phyloP scores from a whole-genome alignment of 53 echinoderm and acorn worm genomes.

The Mesocentrotus franciscanus region DNA sequence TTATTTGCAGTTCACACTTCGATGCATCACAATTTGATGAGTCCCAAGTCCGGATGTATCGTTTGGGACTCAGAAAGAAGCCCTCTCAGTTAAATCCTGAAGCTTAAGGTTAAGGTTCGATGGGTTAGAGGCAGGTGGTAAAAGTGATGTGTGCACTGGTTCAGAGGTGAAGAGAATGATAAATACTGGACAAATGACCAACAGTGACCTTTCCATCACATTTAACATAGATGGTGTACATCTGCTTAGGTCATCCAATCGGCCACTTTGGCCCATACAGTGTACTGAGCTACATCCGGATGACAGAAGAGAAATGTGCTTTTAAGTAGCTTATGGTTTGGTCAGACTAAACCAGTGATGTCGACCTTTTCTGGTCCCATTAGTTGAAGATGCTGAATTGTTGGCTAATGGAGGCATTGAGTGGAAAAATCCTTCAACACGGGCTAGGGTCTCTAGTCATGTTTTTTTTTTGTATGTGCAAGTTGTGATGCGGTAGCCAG shows the following conservation, averaged over 20 bases:
- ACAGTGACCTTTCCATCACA: background rate
- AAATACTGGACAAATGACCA: too few relatives aligned
- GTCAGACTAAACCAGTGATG: background rate
- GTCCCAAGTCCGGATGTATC: too few relatives aligned
- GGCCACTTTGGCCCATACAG: conserved; percentile 4
- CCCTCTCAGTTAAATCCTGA: too few relatives aligned
- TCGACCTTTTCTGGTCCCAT: background rate
- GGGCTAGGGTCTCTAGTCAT: background rate
- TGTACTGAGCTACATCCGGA: background rate
- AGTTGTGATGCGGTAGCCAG: background rate
- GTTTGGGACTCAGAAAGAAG: too few relatives aligned
- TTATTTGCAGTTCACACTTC: too few relatives aligned
- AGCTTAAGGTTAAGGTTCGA: too few relatives aligned
- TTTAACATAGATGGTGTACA: background rate
- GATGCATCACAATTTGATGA: too few relatives aligned
- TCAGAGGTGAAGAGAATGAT: too few relatives aligned
- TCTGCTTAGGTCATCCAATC: background rate
- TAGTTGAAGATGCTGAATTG: background rate
- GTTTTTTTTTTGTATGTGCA: background rate
- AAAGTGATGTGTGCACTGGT: too few relatives aligned
- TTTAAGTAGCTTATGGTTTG: background rate
- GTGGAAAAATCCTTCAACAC: background rate
- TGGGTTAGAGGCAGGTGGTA: too few relatives aligned
- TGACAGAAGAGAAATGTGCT: background rate
- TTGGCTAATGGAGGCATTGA: background rate